Evolutionary conservation across 1,140 invertebrate genomes (phyloP), one percentile per base, ranked within the genome.

Genomic region (Eufriesea mexicana): DNA sequence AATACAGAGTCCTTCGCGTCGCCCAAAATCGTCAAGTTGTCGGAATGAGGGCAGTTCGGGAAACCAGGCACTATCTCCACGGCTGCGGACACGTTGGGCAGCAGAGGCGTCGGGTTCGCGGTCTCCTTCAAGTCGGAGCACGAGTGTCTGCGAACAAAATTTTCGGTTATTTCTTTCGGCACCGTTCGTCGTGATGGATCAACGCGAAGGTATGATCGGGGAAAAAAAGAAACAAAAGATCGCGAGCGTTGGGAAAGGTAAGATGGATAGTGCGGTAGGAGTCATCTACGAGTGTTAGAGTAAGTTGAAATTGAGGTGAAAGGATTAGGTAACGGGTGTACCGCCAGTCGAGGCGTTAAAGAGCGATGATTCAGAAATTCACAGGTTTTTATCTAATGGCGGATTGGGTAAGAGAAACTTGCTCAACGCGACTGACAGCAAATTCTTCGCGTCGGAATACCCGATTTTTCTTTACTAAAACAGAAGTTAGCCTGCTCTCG

Each of bases 21-120:
- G 0, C 95, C 95, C 28, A 95, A 89, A 6, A 96, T 95, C 55
- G 93, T 93, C 78, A 94, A 95, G 51, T 94, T 93, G 1, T 91
- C 92, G 10, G 86, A 86, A 61, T 78, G 89, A 0, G 86, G 77
- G 77, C 96, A 96, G 8, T 85, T 87, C 0, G 96, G 96, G 87
- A 96, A 96, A 8, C 95, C 95, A 7, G 89, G 51, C 0, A 94
- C 88, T 20, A 94, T 92, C 70, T 94, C 93, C 42, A 92, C 86
- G 14, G 82, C 76, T 2, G 80, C 86, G 25, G 89, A 93, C 20
- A 86, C 87, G 35, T 92, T 93, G 70, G 90, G 92, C 23, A 93
- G 66, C 74, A 95, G 79, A n/a, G 93, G 91, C 6, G 93, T 92
- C 16, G 92, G 89, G 67, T 91, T 91, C 16, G 83, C 87, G 5